These are phyloP conservation scores for Drosophila miranda DNA, from an alignment of 1,140 invertebrate genomes.

Conservation along the genomic window DNA sequence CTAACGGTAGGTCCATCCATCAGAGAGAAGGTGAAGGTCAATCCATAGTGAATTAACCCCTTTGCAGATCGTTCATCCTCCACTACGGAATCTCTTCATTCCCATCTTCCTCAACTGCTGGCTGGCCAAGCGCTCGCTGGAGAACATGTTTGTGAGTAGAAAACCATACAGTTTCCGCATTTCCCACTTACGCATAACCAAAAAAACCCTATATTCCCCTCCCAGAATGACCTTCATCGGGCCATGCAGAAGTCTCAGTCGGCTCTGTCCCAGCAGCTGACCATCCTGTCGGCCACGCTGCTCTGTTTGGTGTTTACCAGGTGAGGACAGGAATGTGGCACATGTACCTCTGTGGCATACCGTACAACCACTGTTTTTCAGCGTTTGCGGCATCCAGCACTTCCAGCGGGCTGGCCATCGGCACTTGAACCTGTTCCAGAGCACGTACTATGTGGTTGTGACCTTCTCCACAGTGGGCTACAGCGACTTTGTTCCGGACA, in stretches of 20 bases:
- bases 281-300: constrained; percentile 96
- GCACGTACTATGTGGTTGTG: constrained; percentile 98
- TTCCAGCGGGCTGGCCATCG: constrained; percentile 96
- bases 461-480: constrained; percentile 98
- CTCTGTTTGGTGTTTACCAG: constrained; percentile 98
- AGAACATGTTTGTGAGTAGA: constrained; percentile 99
- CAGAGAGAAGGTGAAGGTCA: not conserved
- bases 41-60: not conserved
- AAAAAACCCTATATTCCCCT: not conserved
- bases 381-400: constrained; percentile 97
- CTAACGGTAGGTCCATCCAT: constrained; percentile 90
- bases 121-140: constrained; percentile 97
- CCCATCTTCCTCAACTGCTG: constrained; percentile 99
- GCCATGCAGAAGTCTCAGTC: constrained; percentile 99
- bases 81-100: constrained; percentile 95
- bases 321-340: constrained; percentile 82
- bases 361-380: constrained; percentile 76
- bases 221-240: constrained; percentile 96
- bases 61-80: constrained; percentile 93
- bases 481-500: constrained; percentile 96
- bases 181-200: not conserved
- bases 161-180: too few species aligned
- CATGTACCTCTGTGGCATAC: too few species aligned
- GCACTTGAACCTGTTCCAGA: constrained; percentile 96
- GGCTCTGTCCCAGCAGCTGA: constrained; percentile 96